Evolutionary conservation across 1,140 invertebrate genomes (phyloP), one percentile per base, ranked within the genome.

Genomic region (Proctacanthus coquilletti): DNA sequence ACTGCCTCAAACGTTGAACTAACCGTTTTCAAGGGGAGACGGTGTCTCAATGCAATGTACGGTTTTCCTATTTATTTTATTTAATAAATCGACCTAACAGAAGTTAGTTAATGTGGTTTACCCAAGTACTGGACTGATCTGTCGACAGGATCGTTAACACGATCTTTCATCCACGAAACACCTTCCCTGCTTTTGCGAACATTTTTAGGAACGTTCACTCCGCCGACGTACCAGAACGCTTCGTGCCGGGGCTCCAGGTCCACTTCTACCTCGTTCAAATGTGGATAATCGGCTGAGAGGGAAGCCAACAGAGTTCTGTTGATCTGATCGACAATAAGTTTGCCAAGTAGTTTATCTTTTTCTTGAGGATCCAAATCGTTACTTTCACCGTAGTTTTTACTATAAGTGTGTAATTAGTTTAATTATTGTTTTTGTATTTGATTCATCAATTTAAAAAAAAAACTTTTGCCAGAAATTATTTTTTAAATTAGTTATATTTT

Each of bases 161-260:
- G 43, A 2, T 62, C 43, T 53, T 67, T 64, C 4, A 54, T 44
- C 51, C 53, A 64, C 0, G 45, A 40, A 17, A 50, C 48, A 11
- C 60, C 45, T 34, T 56, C 45, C 43, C 62, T 64, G 25, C 43
- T 53, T 37, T 55, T 65, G 5, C 53, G 51, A 3, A 68, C 46
- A 45, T 50, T 49, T 27, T 52, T 41, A n/a, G 69, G 62, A 1
- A 71, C 65, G 45, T 72, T 52, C 43, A 81, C 47, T 5, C 78
- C 77, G 42, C 83, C 82, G 38, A 70, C 66, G 46, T 67, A 68
- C 84, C 84, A 87, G 55, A 80, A 84, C 32, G 82, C 73, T 68
- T 87, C 83, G 45, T 79, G 59, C 23, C 82, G 63, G 5, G 84
- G 77, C 42, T 80, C 70, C 51, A 68, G 65, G 57, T 87, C 82